Evolutionary conservation across 2,797 vertebrate genomes (phyloP).

Genomic region (Cynopterus sphinx): DNA sequence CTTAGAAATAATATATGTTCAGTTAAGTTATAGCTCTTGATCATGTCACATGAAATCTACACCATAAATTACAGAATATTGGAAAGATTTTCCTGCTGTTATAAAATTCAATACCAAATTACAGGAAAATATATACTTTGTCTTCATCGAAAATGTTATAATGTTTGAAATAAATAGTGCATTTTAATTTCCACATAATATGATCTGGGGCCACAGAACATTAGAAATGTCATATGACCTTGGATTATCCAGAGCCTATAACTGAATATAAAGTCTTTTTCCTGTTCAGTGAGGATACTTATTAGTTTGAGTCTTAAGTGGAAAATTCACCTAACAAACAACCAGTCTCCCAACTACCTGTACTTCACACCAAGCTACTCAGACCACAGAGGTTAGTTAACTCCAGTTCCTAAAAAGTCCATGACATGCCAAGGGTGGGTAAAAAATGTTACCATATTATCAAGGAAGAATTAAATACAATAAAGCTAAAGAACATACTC

Average conservation of each 20-base stretch:
- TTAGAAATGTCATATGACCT: neutral
- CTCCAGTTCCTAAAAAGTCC: neutral
- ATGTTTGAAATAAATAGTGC: slow-evolving; percentile 45
- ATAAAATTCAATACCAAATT: slow-evolving; percentile 68
- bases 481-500: neutral
- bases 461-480: neutral
- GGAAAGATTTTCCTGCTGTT: slow-evolving; percentile 67
- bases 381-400: neutral
- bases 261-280: neutral
- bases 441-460: neutral
- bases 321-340: neutral
- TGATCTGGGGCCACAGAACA: neutral
- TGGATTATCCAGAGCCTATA: neutral
- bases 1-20: slow-evolving; percentile 82
- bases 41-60: slow-evolving; percentile 66
- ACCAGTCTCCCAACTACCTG: neutral
- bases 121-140: slow-evolving; percentile 48
- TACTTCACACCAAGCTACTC: neutral
- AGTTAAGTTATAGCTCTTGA: slow-evolving; percentile 75
- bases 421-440: neutral
- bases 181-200: slow-evolving; percentile 20
- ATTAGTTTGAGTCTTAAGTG: neutral
- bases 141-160: slow-evolving; percentile 40
- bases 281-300: neutral
- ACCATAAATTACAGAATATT: slow-evolving; percentile 68